A percentile compares a stretch with the other conserved stretches of the same genome.
phyloP scores from a whole-genome alignment of 2,797 vertebrate genomes.

The Platalea minor region DNA sequence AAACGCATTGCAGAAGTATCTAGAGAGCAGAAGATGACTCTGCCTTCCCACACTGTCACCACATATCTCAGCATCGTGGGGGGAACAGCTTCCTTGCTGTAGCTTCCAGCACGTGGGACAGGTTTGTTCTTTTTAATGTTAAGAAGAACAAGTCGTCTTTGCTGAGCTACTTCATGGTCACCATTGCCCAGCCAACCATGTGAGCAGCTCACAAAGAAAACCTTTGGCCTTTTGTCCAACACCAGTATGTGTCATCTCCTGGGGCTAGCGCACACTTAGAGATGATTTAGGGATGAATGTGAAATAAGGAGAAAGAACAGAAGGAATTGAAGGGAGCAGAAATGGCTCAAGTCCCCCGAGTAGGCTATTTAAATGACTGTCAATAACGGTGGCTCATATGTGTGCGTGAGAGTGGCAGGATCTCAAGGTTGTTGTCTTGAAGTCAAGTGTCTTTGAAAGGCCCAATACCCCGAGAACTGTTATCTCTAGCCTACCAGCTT shows the following conservation, averaged over 20 bases:
- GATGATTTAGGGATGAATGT: not conserved
- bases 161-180: not conserved
- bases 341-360: not conserved
- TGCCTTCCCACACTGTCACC: not conserved
- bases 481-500: not conserved
- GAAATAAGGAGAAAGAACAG: not conserved
- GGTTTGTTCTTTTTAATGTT: not conserved
- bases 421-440: not conserved
- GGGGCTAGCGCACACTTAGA: not conserved
- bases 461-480: not conserved
- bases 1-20: not conserved
- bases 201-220: not conserved
- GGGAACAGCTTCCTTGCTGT: not conserved
- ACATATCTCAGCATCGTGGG: not conserved
- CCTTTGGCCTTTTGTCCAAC: not conserved
- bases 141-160: not conserved
- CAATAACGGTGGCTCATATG: not conserved
- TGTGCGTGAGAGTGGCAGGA: rapidly evolving
- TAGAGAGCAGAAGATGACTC: not conserved
- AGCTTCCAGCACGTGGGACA: not conserved
- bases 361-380: not conserved
- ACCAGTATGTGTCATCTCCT: not conserved
- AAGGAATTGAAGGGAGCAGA: not conserved
- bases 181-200: not conserved
- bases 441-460: not conserved